These are phyloP conservation scores for Alosa alosa DNA, from an alignment of 2,113 vertebrate species.

Conservation along the genomic window DNA sequence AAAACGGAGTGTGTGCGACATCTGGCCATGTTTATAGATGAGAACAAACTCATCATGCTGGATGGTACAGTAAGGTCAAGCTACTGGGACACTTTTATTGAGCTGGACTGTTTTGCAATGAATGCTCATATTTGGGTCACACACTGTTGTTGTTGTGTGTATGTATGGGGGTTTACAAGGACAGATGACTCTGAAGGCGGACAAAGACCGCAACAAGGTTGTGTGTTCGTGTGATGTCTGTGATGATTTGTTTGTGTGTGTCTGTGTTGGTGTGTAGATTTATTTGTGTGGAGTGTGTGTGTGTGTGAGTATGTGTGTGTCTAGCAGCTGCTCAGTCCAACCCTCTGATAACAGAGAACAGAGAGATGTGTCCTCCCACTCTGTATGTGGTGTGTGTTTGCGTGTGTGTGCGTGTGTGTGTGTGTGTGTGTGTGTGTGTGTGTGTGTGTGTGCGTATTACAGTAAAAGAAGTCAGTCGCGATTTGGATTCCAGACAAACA, in stretches of 20 bases:
- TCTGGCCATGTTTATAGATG: neutral
- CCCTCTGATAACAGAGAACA: no score
- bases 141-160: no score
- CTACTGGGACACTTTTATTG: neutral
- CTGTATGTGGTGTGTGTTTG: neutral
- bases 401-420: no score
- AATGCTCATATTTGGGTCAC: neutral
- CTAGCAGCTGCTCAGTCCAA: no score
- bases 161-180: no score
- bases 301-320: neutral
- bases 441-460: neutral
- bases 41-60: neutral
- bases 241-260: neutral
- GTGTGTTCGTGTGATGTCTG: no score
- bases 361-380: no score
- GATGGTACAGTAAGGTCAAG: neutral
- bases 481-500: no score
- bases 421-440: neutral
- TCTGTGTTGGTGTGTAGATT: neutral
- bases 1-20: neutral
- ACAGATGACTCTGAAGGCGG: neutral
- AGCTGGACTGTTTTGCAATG: neutral
- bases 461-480: no score
- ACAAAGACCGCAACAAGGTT: neutral
- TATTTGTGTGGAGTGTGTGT: neutral